A percentile compares a stretch with the other conserved stretches of the same genome.
Conservation (phyloP, 2,888 invertebrate species). For the Rugalucina vietnamica region DNA sequence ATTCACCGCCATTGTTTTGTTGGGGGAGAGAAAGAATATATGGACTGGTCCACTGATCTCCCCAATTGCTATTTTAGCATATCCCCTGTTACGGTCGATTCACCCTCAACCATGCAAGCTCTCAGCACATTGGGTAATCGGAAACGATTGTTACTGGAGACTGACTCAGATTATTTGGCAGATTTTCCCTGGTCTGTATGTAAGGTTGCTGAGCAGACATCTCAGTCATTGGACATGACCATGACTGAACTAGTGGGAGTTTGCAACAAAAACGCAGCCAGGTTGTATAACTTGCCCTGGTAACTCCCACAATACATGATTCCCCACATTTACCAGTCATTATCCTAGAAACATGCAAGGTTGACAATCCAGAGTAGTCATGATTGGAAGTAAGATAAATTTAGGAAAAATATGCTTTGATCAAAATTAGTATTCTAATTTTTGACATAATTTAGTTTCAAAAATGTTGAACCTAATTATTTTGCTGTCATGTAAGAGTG, state of each 20-base stretch:
- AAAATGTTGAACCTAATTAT: too few species aligned
- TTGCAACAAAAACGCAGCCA: background rate
- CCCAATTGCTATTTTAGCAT: conserved; percentile 1
- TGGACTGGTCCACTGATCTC: background rate
- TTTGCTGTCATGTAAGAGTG: too few species aligned
- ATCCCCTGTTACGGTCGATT: background rate
- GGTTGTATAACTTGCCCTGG: background rate
- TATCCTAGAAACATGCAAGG: too few species aligned
- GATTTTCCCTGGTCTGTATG: background rate
- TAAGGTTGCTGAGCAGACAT: background rate
- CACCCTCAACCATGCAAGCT: background rate
- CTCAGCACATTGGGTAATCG: background rate
- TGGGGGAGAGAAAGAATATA: background rate
- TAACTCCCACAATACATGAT: background rate
- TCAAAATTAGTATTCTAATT: too few species aligned
- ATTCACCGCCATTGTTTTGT: conserved; percentile 1
- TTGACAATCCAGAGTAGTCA: too few species aligned
- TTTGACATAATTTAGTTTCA: too few species aligned
- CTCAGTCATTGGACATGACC: background rate
- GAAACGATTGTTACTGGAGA: background rate
- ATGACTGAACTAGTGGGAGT: background rate
- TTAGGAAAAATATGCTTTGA: too few species aligned
- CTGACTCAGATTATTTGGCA: background rate
- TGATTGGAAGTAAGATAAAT: too few species aligned
- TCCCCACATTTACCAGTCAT: background rate